Percentiles rank a stretch among this genome's conserved stretches.
These are phyloP conservation scores for Enteromius unitaeniatus DNA, from an alignment of 2,797 vertebrate species.

Conservation along the genomic window DNA sequence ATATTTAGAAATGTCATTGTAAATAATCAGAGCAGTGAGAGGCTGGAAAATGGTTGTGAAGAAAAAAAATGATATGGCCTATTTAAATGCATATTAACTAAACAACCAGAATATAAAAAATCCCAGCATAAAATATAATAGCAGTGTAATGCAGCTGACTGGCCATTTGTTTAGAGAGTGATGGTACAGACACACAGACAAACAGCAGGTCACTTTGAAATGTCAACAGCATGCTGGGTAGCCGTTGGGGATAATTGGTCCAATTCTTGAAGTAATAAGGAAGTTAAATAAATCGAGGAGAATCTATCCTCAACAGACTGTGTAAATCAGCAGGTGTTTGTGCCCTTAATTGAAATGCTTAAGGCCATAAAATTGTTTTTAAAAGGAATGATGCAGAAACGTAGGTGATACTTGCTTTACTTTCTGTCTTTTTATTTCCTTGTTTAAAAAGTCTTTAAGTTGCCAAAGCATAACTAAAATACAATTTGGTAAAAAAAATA, in stretches of 20 bases:
- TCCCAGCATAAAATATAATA: background rate
- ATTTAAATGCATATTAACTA: background rate
- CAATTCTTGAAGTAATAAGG: background rate
- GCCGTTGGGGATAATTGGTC: background rate
- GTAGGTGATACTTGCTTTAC: background rate
- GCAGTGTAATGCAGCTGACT: background rate
- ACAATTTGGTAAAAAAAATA: background rate
- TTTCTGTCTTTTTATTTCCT: background rate
- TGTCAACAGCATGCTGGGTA: background rate
- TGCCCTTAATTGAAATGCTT: background rate
- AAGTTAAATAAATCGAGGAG: background rate
- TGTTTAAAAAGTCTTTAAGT: background rate
- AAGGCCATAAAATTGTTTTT: background rate
- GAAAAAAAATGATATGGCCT: background rate
- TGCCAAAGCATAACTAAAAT: background rate
- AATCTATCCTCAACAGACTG: background rate
- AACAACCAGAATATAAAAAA: background rate
- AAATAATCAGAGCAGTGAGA: background rate
- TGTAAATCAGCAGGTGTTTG: background rate
- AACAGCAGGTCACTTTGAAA: background rate
- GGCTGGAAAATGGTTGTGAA: background rate
- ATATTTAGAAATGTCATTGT: no score
- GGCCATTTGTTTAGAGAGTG: background rate
- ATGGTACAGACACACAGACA: background rate
- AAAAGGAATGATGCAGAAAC: background rate